Evolutionary conservation across 92 coral and sea anemone species (phyloP).

Genomic region (Metridium senile): DNA sequence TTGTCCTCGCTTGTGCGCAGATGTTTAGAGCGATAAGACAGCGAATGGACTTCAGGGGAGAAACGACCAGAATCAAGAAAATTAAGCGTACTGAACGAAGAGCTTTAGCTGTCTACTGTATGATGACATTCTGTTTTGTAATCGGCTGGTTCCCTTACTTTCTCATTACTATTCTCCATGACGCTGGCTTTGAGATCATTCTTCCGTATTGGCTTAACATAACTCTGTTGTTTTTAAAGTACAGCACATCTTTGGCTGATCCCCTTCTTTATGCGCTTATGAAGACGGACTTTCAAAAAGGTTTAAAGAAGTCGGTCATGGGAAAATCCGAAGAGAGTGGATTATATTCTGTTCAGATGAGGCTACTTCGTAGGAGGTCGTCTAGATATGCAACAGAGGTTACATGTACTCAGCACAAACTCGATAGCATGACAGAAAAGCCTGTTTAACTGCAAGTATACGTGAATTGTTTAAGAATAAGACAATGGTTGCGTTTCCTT

Average conservation of each 20-base stretch:
- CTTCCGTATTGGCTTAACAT: constrained; percentile 58
- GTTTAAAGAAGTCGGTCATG: constrained; percentile 23
- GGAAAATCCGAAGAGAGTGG: neutral
- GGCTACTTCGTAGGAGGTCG: neutral
- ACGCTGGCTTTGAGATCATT: constrained; percentile 22
- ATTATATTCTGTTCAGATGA: neutral
- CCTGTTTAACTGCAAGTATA: neutral
- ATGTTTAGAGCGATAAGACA: constrained; percentile 39
- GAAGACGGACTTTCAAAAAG: constrained; percentile 66
- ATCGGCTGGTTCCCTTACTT: constrained; percentile 82
- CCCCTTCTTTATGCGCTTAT: constrained; percentile 67
- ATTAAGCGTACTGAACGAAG: constrained; percentile 37
- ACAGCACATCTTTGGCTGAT: constrained; percentile 59
- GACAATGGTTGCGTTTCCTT: no score
- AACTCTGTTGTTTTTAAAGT: constrained; percentile 49
- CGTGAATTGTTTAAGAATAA: no score
- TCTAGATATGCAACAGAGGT: neutral
- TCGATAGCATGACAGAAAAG: neutral
- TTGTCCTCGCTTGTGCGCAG: constrained; percentile 31
- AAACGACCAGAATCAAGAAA: constrained; percentile 17
- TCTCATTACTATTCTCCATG: constrained; percentile 50
- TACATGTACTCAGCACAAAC: neutral
- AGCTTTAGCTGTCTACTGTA: constrained; percentile 42
- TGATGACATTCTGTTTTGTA: constrained; percentile 52
- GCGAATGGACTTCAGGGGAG: constrained; percentile 2